Base-by-base conservation (phyloP, 2,888 invertebrate genomes). In the Acrocyrtus sp. region DNA sequence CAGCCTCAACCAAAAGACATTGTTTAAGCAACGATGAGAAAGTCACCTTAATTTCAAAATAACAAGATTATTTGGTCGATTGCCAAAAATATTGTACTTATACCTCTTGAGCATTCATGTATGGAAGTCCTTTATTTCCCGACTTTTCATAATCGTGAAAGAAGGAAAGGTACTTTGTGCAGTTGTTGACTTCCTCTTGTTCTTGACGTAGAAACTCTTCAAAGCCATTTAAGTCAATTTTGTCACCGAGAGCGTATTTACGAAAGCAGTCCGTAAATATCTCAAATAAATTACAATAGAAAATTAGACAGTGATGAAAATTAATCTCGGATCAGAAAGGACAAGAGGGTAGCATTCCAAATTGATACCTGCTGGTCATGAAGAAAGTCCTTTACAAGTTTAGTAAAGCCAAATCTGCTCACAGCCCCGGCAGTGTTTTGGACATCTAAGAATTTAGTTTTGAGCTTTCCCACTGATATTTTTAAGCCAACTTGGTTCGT, bases 231-330 rank as follows among this genome's bases (percentile, higher is more conserved):
- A 74, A n/a, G 19, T 70, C 63, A 5, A 75, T 72, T 21, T 62
- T 51, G 4, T 54, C 57, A 4, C 56, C 73, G 0, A 75, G 24
- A 4, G 73, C 45, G 56, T 74, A 75, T 6, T 60, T 58, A 10
- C 78, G 75, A 58, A 78, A 78, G 19, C 73, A 72, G 22, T 77
- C 76, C 0, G 78, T 77, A 27, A 75, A 78, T 6, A 78, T 75
- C 78, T 78, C 3, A 12, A n/a, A n/a, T n/a, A n/a, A n/a, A n/a
- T n/a, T n/a, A n/a, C n/a, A n/a, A n/a, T n/a, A n/a, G n/a, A n/a
- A n/a, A n/a, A n/a, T n/a, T n/a, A n/a, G n/a, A n/a, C n/a, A n/a
- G n/a, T n/a, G n/a, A n/a, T n/a, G n/a, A n/a, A n/a, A n/a, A n/a
- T n/a, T n/a, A n/a, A n/a, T n/a, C n/a, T 22, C 15, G 17, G 21